A percentile compares a stretch with the other conserved stretches of the same genome.
Conservation (phyloP, 2,888 invertebrate species). For the Drosophila helvetica region DNA sequence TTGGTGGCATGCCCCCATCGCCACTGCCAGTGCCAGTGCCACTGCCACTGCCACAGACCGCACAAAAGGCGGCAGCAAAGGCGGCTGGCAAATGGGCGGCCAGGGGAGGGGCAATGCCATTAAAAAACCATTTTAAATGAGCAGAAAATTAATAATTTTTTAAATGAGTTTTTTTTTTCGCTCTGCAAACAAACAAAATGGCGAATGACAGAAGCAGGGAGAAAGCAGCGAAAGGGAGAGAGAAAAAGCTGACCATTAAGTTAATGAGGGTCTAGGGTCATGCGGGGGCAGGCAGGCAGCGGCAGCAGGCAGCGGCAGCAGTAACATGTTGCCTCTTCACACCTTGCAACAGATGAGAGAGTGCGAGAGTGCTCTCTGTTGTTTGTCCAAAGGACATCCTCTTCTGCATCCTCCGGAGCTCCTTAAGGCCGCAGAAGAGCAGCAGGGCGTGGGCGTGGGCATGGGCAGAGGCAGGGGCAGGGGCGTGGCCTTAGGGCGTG, state of each 20-base stretch:
- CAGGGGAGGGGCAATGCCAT: slow-evolving; percentile 36
- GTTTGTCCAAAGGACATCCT: slow-evolving; percentile 43
- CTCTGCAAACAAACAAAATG: slow-evolving; percentile 35
- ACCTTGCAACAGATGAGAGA: slow-evolving; percentile 59
- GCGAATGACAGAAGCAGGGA: slow-evolving; percentile 8
- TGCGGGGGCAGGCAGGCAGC: slow-evolving; percentile 44
- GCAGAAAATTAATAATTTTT: slow-evolving; percentile 63
- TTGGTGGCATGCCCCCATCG: slow-evolving; percentile 38
- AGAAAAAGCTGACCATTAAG: slow-evolving; percentile 63
- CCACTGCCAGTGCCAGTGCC: not conserved
- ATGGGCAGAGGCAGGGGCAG: not conserved
- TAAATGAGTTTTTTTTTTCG: slow-evolving; percentile 52
- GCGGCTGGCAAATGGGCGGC: too few relatives aligned
- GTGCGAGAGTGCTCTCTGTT: slow-evolving; percentile 47
- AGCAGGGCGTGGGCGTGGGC: not conserved
- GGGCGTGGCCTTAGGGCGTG: slow-evolving; percentile 3
- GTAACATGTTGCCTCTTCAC: slow-evolving; percentile 64
- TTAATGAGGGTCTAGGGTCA: slow-evolving; percentile 79
- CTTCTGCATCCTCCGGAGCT: slow-evolving; percentile 19
- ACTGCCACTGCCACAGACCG: not conserved
- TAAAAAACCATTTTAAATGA: slow-evolving; percentile 56
- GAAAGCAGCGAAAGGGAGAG: not conserved
- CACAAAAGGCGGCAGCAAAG: slow-evolving; percentile 7
- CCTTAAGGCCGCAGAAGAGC: slow-evolving; percentile 23
- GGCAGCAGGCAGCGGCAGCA: too few relatives aligned